A percentile compares a stretch with the other conserved stretches of the same genome.
These are phyloP conservation scores for Balaeniceps rex DNA, from an alignment of 2,113 vertebrate species.

Conservation along the genomic window DNA sequence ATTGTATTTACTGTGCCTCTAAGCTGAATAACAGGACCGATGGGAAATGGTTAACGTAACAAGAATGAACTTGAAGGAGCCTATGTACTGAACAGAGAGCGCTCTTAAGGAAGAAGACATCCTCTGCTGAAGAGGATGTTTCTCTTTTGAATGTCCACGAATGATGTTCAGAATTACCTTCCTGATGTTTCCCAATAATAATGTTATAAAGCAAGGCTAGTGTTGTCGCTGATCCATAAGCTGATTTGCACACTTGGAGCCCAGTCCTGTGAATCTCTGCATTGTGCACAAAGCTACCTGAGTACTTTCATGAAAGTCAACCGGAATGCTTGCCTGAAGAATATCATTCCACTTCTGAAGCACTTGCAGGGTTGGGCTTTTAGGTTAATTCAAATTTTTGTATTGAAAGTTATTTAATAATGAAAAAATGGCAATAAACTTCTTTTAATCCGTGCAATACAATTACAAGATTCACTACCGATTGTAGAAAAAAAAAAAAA, in stretches of 20 bases:
- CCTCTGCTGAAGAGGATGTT: neutral
- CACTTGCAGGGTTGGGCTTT: slow-evolving; percentile 44
- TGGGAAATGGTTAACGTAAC: neutral
- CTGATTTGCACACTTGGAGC: slow-evolving; percentile 56
- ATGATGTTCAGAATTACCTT: neutral
- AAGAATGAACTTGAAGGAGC: neutral
- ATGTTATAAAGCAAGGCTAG: slow-evolving; percentile 6
- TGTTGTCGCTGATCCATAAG: slow-evolving; percentile 30
- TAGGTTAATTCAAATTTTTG: slow-evolving; percentile 30
- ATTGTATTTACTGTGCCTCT: slow-evolving; percentile 24
- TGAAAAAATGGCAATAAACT: slow-evolving; percentile 36
- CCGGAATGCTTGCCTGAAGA: neutral
- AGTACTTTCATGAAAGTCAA: neutral
- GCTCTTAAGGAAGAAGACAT: neutral
- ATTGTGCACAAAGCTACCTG: neutral
- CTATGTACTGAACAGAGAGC: neutral
- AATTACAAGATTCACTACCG: slow-evolving; percentile 49
- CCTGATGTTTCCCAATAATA: slow-evolving; percentile 14
- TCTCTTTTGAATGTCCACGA: neutral
- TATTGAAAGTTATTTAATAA: slow-evolving; percentile 57
- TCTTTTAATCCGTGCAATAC: slow-evolving; percentile 58
- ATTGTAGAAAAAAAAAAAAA: slow-evolving; percentile 21
- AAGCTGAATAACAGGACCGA: neutral
- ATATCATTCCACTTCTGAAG: neutral
- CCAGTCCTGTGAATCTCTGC: neutral